These are phyloP conservation scores for Aptenodytes patagonicus DNA, from an alignment of 2,113 vertebrate genomes.

Conservation along the genomic window DNA sequence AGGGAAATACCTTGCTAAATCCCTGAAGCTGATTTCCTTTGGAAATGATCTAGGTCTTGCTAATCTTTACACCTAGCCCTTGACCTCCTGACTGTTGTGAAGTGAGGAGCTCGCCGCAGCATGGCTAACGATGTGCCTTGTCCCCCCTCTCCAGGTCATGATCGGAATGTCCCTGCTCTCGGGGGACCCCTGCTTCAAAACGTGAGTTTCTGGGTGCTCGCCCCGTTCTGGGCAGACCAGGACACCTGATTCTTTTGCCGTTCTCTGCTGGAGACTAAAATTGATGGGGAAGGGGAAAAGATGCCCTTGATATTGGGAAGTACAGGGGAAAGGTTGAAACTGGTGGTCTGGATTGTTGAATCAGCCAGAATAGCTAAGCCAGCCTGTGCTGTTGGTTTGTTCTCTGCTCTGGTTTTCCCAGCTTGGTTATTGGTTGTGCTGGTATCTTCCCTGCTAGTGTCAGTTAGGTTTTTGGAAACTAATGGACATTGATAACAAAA, in stretches of 20 bases:
- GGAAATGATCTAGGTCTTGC: neutral
- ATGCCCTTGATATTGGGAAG: neutral
- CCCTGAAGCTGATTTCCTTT: neutral
- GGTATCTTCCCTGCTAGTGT: neutral
- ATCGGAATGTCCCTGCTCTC: constrained; percentile 97
- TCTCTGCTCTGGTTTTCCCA: neutral
- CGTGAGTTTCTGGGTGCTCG: constrained; percentile 77
- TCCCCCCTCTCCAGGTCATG: constrained; percentile 81
- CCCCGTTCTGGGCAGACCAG: neutral
- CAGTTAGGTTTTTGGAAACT: neutral
- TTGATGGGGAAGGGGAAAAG: neutral
- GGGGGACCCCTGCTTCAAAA: constrained; percentile 98
- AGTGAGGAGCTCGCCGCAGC: neutral
- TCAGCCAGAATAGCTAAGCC: neutral
- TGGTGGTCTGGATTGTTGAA: neutral
- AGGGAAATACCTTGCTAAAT: neutral
- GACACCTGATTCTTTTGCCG: neutral
- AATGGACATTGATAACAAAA: neutral
- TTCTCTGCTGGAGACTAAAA: neutral
- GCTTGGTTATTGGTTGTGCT: neutral
- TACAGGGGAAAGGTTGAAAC: neutral
- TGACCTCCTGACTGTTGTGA: neutral
- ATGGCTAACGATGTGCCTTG: neutral
- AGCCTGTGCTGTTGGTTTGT: neutral
- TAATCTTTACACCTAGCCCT: neutral